Evolutionary conservation across 2,113 vertebrate genomes (phyloP), one percentile per base, ranked within the genome.

Genomic region (Toxostoma redivivum): DNA sequence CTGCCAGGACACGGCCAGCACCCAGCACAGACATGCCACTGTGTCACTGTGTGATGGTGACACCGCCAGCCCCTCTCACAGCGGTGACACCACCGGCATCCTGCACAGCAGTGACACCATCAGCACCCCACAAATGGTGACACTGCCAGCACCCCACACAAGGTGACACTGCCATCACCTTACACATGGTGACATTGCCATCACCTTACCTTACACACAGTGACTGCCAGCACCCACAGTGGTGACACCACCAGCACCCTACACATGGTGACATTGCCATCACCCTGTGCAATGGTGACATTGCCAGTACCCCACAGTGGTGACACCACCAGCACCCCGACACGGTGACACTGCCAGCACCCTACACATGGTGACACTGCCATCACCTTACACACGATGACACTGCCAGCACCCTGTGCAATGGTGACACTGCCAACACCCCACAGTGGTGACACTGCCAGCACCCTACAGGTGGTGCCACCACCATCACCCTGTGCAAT

Each of bases 221-320:
- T n/a, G n/a, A n/a, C 45, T 5, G 4, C 50, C 23, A 15, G 11
- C 15, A 35, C 37, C 31, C 3, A 12, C 11, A 58, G n/a, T 0
- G 3, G 33, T 47, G 33, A 37, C 42, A 58, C 25, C 4, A 3
- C 14, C 40, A 57, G 3, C 38, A 22, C 5, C 27, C 9, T 42
- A 9, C 2, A 24, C 15, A n/a, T 0, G 5, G 30, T 33, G 50
- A 31, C 66, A 51, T 14, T 0, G 0, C 47, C 27, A 69, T 1
- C 9, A 50, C 24, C 66, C 25, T 21, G 30, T 19, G 30, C 53
- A 18, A 19, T 7, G 5, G 35, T 61, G 60, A 27, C 74, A 78
- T 35, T 6, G 2, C 17, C 22, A 38, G 2, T 9, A 42, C 23
- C 58, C 19, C 9, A 25, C 48, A 50, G 44, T 4, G 8, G 24